Evolutionary conservation across 2,113 vertebrate species (phyloP).

Genomic region (Hirundichthys speculiger): DNA sequence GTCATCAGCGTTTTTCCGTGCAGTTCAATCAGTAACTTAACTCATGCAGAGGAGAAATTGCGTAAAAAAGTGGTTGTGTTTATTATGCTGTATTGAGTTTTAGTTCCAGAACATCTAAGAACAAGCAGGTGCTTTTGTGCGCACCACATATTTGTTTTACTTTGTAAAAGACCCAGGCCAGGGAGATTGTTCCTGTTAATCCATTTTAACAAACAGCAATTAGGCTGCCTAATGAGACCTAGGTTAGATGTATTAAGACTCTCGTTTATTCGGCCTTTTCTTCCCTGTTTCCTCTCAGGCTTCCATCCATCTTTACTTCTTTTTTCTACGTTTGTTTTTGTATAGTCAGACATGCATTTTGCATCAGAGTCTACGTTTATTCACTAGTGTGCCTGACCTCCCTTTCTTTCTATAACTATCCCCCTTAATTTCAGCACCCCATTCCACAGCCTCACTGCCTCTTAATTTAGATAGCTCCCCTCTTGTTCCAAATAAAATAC

Average conservation of each 20-base stretch:
- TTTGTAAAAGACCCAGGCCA: conserved; percentile 65
- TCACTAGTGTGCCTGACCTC: conserved; percentile 33
- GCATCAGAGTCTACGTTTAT: conserved; percentile 28
- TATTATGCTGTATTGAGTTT: conserved; percentile 74
- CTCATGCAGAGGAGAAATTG: conserved; percentile 38
- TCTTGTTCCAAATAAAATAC: conserved; percentile 63
- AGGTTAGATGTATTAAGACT: conserved; percentile 56
- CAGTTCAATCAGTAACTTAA: conserved; percentile 65
- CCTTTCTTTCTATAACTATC: conserved; percentile 10
- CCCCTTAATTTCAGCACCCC: conserved; percentile 5
- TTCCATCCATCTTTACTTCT: conserved; percentile 14
- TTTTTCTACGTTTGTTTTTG: conserved; percentile 19
- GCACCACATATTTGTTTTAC: conserved; percentile 69
- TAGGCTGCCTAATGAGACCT: conserved; percentile 72
- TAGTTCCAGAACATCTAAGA: conserved; percentile 54
- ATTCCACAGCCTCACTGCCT: conserved; percentile 25
- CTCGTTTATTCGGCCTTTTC: conserved; percentile 54
- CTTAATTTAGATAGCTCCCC: conserved; percentile 46
- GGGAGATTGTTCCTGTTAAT: conserved; percentile 59
- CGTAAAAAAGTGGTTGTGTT: conserved; percentile 65
- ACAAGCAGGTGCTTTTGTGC: conserved; percentile 73
- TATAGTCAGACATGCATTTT: conserved; percentile 22
- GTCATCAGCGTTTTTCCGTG: conserved; percentile 50
- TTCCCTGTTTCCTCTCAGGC: conserved; percentile 14
- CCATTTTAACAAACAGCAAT: conserved; percentile 68